Percentiles rank a stretch among this genome's conserved stretches.
Conservation (phyloP, 2,797 vertebrate species). For the Staurois parvus region DNA sequence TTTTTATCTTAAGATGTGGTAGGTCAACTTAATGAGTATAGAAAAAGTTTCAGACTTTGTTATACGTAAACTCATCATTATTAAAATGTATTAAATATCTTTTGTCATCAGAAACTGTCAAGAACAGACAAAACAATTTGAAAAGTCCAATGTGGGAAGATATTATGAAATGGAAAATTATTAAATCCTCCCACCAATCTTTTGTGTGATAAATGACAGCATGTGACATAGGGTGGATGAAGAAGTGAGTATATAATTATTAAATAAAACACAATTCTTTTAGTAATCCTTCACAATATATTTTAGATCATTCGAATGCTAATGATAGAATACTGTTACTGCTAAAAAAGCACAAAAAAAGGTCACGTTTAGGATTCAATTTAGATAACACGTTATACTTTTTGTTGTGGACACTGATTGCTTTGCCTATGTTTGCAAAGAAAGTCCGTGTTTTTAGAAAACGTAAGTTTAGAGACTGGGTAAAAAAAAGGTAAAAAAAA, state of each 20-base stretch:
- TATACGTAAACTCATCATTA: slow-evolving; percentile 11
- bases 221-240: slow-evolving; percentile 11
- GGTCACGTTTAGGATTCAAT: no score
- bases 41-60: slow-evolving; percentile 4
- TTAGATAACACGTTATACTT: no score
- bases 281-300: background rate
- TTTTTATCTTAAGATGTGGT: background rate
- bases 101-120: slow-evolving; percentile 35
- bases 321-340: no score
- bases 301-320: no score
- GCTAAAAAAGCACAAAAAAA: no score
- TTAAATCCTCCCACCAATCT: slow-evolving; percentile 44
- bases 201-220: slow-evolving; percentile 42
- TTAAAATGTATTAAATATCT: slow-evolving; percentile 40
- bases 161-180: slow-evolving; percentile 52
- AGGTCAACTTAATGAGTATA: background rate
- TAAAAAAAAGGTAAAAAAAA: no score
- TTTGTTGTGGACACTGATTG: no score
- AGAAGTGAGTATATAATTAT: background rate
- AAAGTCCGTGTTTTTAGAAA: no score
- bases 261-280: background rate
- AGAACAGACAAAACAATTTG: slow-evolving; percentile 49
- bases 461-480: no score
- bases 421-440: no score
- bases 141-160: slow-evolving; percentile 41